Conservation (phyloP, 2,113 vertebrate genomes). For the Passer montanus region DNA sequence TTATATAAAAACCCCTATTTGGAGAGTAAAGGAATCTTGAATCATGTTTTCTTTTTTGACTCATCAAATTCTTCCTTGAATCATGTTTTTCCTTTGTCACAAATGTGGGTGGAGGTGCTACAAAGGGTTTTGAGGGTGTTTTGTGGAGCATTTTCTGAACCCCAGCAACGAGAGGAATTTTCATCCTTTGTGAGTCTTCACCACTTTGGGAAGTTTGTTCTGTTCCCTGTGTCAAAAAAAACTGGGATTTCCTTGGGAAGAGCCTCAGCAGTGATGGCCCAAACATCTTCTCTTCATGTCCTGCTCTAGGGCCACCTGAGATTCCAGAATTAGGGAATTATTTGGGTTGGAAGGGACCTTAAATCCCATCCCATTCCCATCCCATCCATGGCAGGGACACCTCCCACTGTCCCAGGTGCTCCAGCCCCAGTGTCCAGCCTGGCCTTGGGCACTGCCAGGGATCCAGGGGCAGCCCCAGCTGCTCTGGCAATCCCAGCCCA, state of each 20-base stretch:
- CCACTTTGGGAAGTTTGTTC: background rate
- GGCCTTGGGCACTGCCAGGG: background rate
- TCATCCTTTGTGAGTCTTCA: background rate
- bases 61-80: background rate
- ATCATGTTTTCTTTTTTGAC: background rate
- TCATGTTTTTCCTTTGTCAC: fast-evolving
- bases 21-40: background rate
- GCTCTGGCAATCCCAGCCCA: background rate
- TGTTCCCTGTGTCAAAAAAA: background rate
- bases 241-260: background rate
- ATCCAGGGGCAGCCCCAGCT: background rate
- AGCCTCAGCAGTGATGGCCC: background rate
- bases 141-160: background rate
- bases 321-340: background rate
- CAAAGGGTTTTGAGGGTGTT: background rate
- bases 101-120: fast-evolving
- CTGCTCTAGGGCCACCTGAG: background rate
- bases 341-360: background rate
- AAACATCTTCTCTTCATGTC: fast-evolving
- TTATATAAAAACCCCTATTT: background rate
- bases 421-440: background rate
- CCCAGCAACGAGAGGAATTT: background rate
- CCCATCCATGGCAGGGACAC: background rate
- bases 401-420: background rate
- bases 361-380: fast-evolving